A percentile compares a stretch with the other conserved stretches of the same genome.
These are phyloP conservation scores for Trichogramma evanescens DNA, from an alignment of 2,888 invertebrate species.

Conservation along the genomic window DNA sequence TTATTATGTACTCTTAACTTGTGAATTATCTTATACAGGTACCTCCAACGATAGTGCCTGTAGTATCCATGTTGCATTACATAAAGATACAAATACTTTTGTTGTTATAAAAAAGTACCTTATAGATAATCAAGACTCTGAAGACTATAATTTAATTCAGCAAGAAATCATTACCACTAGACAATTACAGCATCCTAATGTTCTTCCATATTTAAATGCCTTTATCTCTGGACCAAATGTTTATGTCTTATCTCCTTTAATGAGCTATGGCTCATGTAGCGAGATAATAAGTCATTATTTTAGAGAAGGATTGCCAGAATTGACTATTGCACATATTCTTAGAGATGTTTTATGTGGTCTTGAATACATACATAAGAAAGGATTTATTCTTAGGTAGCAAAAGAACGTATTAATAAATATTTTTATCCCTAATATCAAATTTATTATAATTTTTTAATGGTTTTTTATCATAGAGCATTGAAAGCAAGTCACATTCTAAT, in stretches of 20 bases:
- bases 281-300: conserved; percentile 74
- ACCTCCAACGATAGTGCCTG: conserved; percentile 65
- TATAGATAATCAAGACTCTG: conserved; percentile 60
- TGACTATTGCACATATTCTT: conserved; percentile 71
- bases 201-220: conserved; percentile 67
- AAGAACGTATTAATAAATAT: neutral
- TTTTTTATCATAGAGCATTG: conserved; percentile 59
- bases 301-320: conserved; percentile 70
- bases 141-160: conserved; percentile 59
- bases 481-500: conserved; percentile 79
- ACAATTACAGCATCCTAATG: conserved; percentile 72
- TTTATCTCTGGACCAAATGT: conserved; percentile 74
- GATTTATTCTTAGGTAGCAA: conserved; percentile 73
- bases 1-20: conserved; percentile 1
- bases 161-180: conserved; percentile 72
- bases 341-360: conserved; percentile 72
- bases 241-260: conserved; percentile 72
- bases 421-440: neutral
- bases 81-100: conserved; percentile 59
- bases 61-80: conserved; percentile 64
- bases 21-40: conserved; percentile 43
- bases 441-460: too few relatives aligned
- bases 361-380: conserved; percentile 76
- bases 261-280: conserved; percentile 78
- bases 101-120: conserved; percentile 71